A percentile compares a stretch with the other conserved stretches of the same genome.
Conservation (phyloP, 1,140 invertebrate genomes). For the Drosophila miranda region DNA sequence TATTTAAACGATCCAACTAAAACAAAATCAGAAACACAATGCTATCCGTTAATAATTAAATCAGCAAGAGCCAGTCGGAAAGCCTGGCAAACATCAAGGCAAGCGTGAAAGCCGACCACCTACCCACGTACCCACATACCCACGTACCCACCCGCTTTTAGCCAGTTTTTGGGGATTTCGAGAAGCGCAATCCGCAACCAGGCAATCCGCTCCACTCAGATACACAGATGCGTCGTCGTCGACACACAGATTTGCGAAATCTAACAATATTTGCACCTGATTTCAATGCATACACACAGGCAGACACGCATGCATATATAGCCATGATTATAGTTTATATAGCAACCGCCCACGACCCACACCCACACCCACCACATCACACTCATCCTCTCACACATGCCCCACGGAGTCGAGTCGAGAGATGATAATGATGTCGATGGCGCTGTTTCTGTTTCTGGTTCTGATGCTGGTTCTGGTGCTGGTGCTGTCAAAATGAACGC, state of each 20-base stretch:
- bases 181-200: conserved; percentile 12
- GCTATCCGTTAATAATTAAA: conserved; percentile 68
- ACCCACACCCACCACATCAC: conserved; percentile 12
- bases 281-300: conserved; percentile 41
- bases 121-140: neutral
- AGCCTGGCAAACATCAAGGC: conserved; percentile 51
- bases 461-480: conserved; percentile 18
- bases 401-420: conserved; percentile 34
- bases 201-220: conserved; percentile 4
- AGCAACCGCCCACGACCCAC: neutral
- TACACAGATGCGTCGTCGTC: conserved; percentile 26
- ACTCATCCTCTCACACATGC: conserved; percentile 26
- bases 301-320: conserved; percentile 17
- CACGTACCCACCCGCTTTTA: conserved; percentile 3
- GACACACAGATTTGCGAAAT: conserved; percentile 44
- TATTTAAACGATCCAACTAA: conserved; percentile 60
- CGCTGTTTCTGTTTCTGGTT: neutral
- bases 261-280: conserved; percentile 78
- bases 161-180: conserved; percentile 24
- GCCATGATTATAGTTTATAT: neutral
- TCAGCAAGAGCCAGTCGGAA: conserved; percentile 42
- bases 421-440: conserved; percentile 47
- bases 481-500: conserved; percentile 34
- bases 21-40: conserved; percentile 30
- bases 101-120: conserved; percentile 18